Evolutionary conservation across 2,113 vertebrate genomes (phyloP).

Genomic region (Oreochromis spilurus): DNA sequence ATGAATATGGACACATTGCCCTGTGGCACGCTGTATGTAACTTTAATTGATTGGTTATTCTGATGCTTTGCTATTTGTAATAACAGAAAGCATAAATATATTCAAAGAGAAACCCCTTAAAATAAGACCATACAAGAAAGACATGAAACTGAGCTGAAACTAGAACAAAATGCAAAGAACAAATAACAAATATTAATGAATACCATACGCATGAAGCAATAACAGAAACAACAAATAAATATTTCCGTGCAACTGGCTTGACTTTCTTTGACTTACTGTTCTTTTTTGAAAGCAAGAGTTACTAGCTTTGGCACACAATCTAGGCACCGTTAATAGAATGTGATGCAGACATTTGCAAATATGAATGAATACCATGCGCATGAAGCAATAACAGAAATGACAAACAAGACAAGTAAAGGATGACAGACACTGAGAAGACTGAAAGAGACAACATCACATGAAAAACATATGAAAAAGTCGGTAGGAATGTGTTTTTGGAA

Average conservation of each 20-base stretch:
- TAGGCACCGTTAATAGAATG: neutral
- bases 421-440: neutral
- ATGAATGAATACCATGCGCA: neutral
- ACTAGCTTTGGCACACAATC: neutral
- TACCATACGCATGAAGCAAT: neutral
- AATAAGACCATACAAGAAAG: neutral
- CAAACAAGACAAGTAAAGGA: neutral
- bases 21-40: neutral
- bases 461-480: neutral
- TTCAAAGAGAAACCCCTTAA: neutral
- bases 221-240: neutral
- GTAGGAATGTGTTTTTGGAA: neutral
- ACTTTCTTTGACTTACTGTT: neutral
- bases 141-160: neutral
- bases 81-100: neutral
- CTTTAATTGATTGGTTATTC: no score
- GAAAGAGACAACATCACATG: neutral
- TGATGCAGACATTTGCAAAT: neutral
- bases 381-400: neutral
- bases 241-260: neutral
- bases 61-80: neutral
- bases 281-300: neutral
- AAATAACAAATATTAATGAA: neutral
- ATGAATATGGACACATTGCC: neutral
- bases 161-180: neutral